Evolutionary conservation across 2,888 invertebrate species (phyloP), one percentile per base, ranked within the genome.

Genomic region (Watsonalla binaria): DNA sequence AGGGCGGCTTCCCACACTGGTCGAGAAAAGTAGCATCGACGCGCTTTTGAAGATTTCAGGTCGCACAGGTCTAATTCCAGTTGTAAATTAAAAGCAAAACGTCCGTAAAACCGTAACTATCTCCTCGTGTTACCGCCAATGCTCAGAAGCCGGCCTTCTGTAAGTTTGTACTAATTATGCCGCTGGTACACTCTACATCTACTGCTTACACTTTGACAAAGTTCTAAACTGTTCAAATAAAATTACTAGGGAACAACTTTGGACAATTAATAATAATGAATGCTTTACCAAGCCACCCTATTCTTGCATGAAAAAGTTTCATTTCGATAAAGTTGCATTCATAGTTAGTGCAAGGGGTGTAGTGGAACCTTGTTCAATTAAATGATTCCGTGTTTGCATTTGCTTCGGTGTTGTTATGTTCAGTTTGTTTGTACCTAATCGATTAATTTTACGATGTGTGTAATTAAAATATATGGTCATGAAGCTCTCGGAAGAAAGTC

Each of bases 221-320:
- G 86, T 80, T 76, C 84, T 70, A 78, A 83, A 76, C 74, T 68
- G 68, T 62, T 65, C 70, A 70, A 76, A 80, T 82, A 78, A 82
- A 78, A 78, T 78, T 78, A 78, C 74, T 74, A 70, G 78, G 80
- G 78, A 78, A 74, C 79, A 85, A 88, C 86, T 84, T 82, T 83
- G 76, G 72, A 72, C 76, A 81, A 85, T 84, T 86, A 84, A 86
- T 84, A 86, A 87, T 86, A 87, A 86, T 83, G 84, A 80, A 80
- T 77, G 77, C 74, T 75, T 63, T 70, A 69, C 72, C 72, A 71
- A 74, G 74, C 76, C 77, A 79, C 84, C 85, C 82, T 73, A 73
- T 70, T 76, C 74, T 76, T 76, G 71, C 70, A 78, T 66, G 70
- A 76, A 78, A 83, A 78, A 72, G 80, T 85, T 82, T 79, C 78